Conservation (phyloP, 2,888 invertebrate species). For the Calliphora vomitoria region DNA sequence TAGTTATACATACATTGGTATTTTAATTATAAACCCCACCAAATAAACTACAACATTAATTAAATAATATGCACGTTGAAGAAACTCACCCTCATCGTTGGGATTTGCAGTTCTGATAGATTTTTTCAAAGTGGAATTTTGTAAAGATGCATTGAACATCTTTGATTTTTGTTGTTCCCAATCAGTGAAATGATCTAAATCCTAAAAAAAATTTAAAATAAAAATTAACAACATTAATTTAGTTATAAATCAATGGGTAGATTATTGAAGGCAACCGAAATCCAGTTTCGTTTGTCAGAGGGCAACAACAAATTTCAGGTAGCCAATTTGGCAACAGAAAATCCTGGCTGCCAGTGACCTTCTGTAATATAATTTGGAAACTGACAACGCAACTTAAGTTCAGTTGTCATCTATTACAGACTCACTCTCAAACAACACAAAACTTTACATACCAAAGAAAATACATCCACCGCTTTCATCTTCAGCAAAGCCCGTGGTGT, state of each 20-base stretch:
- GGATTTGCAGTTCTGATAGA: conserved; percentile 66
- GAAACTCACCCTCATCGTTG: conserved; percentile 74
- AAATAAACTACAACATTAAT: not conserved
- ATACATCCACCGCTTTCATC: conserved; percentile 80
- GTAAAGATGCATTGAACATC: conserved; percentile 31
- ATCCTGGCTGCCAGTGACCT: too few relatives aligned
- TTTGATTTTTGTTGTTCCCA: conserved; percentile 65
- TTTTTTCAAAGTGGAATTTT: conserved; percentile 43
- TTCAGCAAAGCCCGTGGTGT: conserved; percentile 77
- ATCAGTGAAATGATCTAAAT: conserved; percentile 63
- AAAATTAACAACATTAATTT: not conserved
- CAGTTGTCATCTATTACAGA: too few relatives aligned
- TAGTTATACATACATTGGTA: too few relatives aligned
- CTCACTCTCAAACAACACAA: not conserved
- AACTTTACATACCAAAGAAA: conserved; percentile 76
- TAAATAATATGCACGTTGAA: not conserved
- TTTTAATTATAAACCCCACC: not conserved
- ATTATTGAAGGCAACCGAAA: too few relatives aligned
- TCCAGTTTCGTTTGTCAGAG: too few relatives aligned
- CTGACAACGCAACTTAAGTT: too few relatives aligned
- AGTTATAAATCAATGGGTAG: not conserved
- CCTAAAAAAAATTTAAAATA: conserved; percentile 55
- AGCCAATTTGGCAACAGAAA: too few relatives aligned
- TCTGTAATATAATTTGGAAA: too few relatives aligned
- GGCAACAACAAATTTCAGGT: too few relatives aligned